Percentiles rank a stretch among this genome's conserved stretches.
Conservation (phyloP, 1,140 invertebrate genomes). For the Atta cephalotes region DNA sequence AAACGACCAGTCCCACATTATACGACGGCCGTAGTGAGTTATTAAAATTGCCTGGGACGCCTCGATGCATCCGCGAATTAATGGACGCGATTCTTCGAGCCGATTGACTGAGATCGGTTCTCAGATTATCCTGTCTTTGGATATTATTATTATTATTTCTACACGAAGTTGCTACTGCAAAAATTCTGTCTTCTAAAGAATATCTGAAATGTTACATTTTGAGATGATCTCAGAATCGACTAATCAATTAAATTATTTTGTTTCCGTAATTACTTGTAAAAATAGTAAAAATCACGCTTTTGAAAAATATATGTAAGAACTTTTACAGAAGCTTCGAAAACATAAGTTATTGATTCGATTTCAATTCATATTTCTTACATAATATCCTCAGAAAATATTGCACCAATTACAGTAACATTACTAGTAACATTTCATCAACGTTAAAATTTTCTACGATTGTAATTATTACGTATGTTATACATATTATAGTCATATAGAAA, state of each 20-base stretch:
- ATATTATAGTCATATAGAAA: too few species aligned
- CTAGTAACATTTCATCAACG: too few species aligned
- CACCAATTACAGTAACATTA: too few species aligned
- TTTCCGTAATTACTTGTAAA: not conserved
- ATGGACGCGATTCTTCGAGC: slow-evolving; percentile 69
- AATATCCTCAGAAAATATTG: too few species aligned
- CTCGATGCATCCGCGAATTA: slow-evolving; percentile 74
- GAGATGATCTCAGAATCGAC: not conserved
- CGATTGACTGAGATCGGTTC: slow-evolving; percentile 51
- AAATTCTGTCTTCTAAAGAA: not conserved
- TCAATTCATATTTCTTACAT: not conserved
- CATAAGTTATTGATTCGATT: not conserved
- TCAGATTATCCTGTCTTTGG: not conserved
- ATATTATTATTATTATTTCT: slow-evolving; percentile 28
- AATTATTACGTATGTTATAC: too few species aligned
- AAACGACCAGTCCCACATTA: slow-evolving; percentile 73
- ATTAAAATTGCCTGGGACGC: slow-evolving; percentile 77
- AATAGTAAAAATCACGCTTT: not conserved
- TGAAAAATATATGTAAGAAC: not conserved
- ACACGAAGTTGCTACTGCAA: not conserved
- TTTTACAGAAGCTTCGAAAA: not conserved
- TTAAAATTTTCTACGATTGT: too few species aligned
- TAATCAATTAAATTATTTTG: not conserved
- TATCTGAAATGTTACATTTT: not conserved
- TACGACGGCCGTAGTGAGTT: slow-evolving; percentile 74